Evolutionary conservation across 2,888 invertebrate genomes (phyloP).

Genomic region (Masnerella sp.): DNA sequence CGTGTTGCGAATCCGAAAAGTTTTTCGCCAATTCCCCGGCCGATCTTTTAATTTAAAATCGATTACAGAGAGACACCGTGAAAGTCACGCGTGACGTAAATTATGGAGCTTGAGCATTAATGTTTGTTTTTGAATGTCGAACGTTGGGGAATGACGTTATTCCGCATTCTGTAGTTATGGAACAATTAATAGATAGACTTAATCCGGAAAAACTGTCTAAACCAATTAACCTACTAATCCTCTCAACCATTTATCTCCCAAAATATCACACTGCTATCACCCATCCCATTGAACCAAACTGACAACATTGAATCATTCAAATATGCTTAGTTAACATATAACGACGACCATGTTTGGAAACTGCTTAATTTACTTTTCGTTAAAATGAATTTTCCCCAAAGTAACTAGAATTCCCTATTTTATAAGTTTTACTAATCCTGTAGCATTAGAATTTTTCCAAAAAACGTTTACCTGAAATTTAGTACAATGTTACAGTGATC

Average conservation of each 20-base stretch:
- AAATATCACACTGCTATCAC: constrained; percentile 30
- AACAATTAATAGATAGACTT: constrained; percentile 33
- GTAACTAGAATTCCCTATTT: no score
- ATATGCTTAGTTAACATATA: constrained; percentile 45
- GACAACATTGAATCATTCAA: constrained; percentile 41
- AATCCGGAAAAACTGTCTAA: constrained; percentile 19
- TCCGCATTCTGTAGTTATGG: constrained; percentile 13
- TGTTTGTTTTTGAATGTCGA: constrained; percentile 6
- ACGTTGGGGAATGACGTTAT: constrained; percentile 1
- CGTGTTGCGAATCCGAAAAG: background rate
- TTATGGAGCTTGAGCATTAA: background rate
- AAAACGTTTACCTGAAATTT: no score
- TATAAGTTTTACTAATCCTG: no score
- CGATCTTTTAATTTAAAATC: background rate
- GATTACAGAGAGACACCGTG: background rate
- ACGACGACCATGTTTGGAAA: no score
- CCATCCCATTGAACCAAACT: constrained; percentile 23
- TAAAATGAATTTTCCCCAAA: no score
- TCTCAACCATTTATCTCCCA: constrained; percentile 28
- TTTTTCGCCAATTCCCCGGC: constrained; percentile 2
- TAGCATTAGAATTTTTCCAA: no score
- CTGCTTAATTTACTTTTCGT: no score
- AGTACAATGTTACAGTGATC: no score
- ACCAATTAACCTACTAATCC: constrained; percentile 42
- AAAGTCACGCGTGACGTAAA: constrained; percentile 14